A percentile compares a stretch with the other conserved stretches of the same genome.
Conservation (phyloP, 2,113 vertebrate genomes). For the Tachysurus vachellii region DNA sequence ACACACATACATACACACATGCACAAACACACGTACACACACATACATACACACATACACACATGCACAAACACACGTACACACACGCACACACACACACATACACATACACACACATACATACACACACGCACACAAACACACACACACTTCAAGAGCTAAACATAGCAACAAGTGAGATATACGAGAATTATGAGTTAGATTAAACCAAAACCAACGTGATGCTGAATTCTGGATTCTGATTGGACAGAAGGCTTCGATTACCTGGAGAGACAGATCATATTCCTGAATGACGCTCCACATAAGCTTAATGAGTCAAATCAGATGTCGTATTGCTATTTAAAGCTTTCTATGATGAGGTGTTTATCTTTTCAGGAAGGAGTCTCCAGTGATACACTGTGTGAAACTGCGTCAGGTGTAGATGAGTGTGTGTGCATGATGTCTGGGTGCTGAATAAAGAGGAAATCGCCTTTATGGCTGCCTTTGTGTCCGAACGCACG, state of each 20-base stretch:
- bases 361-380: neutral
- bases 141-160: too few species aligned
- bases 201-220: neutral
- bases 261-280: neutral
- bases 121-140: too few species aligned
- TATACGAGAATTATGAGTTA: neutral
- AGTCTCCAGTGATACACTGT: neutral
- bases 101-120: too few species aligned
- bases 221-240: neutral
- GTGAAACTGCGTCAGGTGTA: neutral
- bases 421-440: neutral
- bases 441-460: neutral
- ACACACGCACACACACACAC: too few species aligned
- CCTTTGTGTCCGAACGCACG: neutral
- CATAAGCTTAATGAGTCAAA: neutral
- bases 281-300: neutral
- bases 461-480: neutral
- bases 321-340: neutral
- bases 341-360: neutral
- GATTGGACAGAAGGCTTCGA: neutral
- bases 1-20: too few species aligned
- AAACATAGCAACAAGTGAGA: too few species aligned
- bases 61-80: too few species aligned
- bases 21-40: too few species aligned
- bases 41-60: too few species aligned